Base-by-base conservation (phyloP, 2,888 invertebrate genomes). In the Lithosia quadra region DNA sequence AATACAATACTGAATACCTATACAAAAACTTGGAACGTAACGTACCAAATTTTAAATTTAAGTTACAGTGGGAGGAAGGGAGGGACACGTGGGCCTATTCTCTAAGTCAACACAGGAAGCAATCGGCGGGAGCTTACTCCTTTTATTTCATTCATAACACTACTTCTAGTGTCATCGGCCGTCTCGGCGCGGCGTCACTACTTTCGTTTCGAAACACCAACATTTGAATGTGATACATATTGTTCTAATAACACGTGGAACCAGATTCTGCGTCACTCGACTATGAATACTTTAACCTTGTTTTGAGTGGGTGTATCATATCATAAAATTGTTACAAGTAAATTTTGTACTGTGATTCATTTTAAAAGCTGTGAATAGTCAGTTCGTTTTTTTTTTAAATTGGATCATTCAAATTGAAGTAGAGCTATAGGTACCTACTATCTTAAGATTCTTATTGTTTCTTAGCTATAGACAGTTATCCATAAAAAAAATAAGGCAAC, bases 101-200 rank as follows among this genome's bases (percentile, higher is more conserved):
- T 72, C 60, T 67, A 79, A 79, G 77, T 79, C 84, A 70, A 80
- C 82, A 85, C 91, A 92, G 92, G 92, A 92, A 92, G 90, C 88
- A 84, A 90, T 88, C 83, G 80, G 74, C 75, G 82, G 81, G 81
- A 80, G 78, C 79, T 71, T 76, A 80, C 81, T 87, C 84, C 89
- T 90, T 91, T 89, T 90, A 83, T 90, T 89, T 81, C 83, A 86
- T 86, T 86, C 84, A 84, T 85, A 58, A 86, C 74, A 84, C 82
- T 85, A 84, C 82, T 85, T 84, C 84, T 86, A 87, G 84, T 88
- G 88, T 88, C 90, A 89, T 88, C 87, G 86, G 81, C 86, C 88
- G 82, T 81, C 77, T 71, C 77, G 75, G 72, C 77, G 76, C 77
- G 75, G 72, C 77, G 76, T 75, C 75, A 78, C 77, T 76, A 80